Base-by-base conservation (phyloP, 2,888 invertebrate species). In the Mycalesis mineus region DNA sequence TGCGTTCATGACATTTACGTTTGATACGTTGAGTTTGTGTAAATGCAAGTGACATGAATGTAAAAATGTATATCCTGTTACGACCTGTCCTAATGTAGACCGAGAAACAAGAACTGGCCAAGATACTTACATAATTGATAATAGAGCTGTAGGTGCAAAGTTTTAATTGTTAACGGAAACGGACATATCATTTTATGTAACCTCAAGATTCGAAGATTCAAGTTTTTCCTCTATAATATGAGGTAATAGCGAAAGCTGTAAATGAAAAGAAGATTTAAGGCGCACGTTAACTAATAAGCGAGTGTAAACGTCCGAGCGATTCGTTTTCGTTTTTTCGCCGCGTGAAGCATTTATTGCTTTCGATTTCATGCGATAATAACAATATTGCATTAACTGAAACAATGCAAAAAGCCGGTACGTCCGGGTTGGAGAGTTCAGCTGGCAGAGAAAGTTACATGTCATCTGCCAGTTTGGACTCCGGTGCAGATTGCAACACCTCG, bases 321-420 rank as follows among this genome's bases (percentile, higher is more conserved):
- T 80, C 77, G 78, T 81, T 82, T 81, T 83, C 78, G 75, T 74
- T 80, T 81, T 80, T 81, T 73, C 74, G 71, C 74, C 67, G 73
- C 51, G 51, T 57, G 45, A 31, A 45, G 69, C 75, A 69, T 65
- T 73, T 78, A 77, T 74, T 77, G 84, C 84, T 86, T 85, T 85
- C 85, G 78, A 78, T 84, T 82, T 83, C 80, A 71, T 77, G 68
- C 66, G 72, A 74, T 77, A 78, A 80, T 82, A 80, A 82, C 75
- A 81, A 80, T 78, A 82, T 76, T 74, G 70, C 74, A 80, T 80
- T 78, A 80, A 81, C 76, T 78, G 82, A 85, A 84, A 85, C 84
- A 85, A 83, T 84, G 78, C 76, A 76, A 75, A 77, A 78, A 77
- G 64, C 71, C 61, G 71, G n/a, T 64, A 70, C 65, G 80, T 83